Evolutionary conservation across 2,888 invertebrate species (phyloP).

Genomic region (Pammene aurita): DNA sequence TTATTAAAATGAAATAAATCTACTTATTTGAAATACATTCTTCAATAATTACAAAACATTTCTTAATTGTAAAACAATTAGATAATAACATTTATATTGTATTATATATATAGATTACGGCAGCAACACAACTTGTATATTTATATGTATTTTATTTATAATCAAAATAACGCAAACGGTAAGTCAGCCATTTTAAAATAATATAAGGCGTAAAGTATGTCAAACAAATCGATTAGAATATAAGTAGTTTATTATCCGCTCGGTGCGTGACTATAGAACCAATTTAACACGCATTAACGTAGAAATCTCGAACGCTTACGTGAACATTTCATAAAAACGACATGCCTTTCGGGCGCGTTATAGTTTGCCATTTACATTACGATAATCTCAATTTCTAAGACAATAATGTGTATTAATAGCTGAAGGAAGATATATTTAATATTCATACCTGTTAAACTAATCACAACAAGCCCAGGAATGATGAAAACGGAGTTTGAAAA

Average conservation of each 20-base stretch:
- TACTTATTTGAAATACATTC: too few relatives aligned
- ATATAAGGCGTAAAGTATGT: conserved; percentile 1
- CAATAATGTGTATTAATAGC: background rate
- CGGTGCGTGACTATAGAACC: background rate
- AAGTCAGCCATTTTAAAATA: background rate
- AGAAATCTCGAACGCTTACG: background rate
- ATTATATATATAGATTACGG: too few relatives aligned
- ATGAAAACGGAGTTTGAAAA: conserved; percentile 95
- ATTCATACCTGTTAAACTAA: conserved; percentile 89
- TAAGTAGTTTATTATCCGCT: background rate
- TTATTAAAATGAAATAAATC: too few relatives aligned
- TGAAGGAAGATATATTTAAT: conserved; percentile 40
- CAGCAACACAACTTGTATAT: too few relatives aligned
- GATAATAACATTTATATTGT: too few relatives aligned
- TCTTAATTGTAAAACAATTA: too few relatives aligned
- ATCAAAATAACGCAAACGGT: too few relatives aligned
- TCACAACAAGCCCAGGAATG: conserved; percentile 91
- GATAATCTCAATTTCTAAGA: background rate
- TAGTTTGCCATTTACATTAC: background rate
- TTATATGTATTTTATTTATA: too few relatives aligned
- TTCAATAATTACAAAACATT: too few relatives aligned
- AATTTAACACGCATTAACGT: background rate
- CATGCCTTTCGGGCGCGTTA: background rate
- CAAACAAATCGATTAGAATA: background rate
- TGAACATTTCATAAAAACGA: background rate